Conservation (phyloP, 2,797 vertebrate genomes). For the Semaprochilodus insignis region DNA sequence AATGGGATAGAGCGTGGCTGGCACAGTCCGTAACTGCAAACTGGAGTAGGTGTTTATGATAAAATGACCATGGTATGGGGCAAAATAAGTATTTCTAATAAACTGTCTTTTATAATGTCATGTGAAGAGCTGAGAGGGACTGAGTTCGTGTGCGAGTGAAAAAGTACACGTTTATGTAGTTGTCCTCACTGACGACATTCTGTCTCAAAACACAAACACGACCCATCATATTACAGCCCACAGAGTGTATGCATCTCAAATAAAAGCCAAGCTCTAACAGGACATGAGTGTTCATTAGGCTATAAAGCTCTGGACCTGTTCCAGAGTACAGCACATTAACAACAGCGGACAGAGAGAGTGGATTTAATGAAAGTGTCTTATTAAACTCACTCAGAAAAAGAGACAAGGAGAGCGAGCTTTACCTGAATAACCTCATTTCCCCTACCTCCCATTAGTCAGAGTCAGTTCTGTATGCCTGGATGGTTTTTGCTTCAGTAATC, state of each 20-base stretch:
- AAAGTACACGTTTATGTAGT: neutral
- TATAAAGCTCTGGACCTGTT: conserved; percentile 27
- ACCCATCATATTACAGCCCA: neutral
- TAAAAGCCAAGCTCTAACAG: conserved; percentile 13
- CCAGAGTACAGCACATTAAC: conserved; percentile 13
- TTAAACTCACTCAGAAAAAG: conserved; percentile 3
- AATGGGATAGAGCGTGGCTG: too few species aligned
- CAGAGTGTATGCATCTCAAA: conserved; percentile 1
- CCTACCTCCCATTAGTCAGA: neutral
- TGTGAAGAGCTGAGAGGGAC: neutral
- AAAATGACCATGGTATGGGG: too few species aligned
- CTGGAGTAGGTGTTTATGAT: too few species aligned
- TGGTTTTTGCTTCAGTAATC: neutral
- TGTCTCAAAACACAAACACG: conserved; percentile 23
- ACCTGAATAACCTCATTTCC: neutral
- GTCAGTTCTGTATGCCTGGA: neutral
- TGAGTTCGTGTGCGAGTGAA: neutral
- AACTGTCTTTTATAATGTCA: too few species aligned
- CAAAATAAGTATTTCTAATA: too few species aligned
- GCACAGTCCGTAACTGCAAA: too few species aligned
- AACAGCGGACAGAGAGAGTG: neutral
- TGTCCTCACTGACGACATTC: neutral
- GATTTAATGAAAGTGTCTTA: conserved; percentile 27
- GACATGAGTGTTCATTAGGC: conserved; percentile 30
- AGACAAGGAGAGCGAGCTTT: conserved; percentile 1